Evolutionary conservation across 1,140 invertebrate species (phyloP), one percentile per base, ranked within the genome.

Genomic region (Periplaneta americana): DNA sequence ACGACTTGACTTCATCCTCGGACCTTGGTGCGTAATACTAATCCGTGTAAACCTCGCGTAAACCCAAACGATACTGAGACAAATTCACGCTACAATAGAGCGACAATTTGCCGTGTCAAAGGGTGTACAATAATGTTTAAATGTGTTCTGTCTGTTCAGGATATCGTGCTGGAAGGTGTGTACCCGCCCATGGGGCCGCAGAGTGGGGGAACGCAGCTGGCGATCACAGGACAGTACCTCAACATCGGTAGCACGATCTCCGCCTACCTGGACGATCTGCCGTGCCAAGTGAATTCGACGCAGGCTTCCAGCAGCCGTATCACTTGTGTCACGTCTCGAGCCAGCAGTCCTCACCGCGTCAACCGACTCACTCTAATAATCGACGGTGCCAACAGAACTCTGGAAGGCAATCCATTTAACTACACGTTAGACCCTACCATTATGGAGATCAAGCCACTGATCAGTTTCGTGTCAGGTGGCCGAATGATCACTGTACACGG

Each of bases 401-500:
- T 96, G 34, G 87, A 88, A 35, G 89, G 91, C 15, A 90, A 91
- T 85, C 93, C 97, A 28, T 99, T 96, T 85, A 95, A 95, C 84
- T 99, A 98, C 86, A 97, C 96, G 34, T 92, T 93, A 81, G 97
- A 99, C 90, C 98, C 98, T n/a, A 95, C 94, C 0, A 96, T 99
- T 79, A 94, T 96, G 92, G 95, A 97, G 89, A 96, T 97, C 37
- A 97, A 97, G 88, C 96, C 96, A 10, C 85, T 97, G 22, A 93
- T 93, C 83, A 97, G 95, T 87, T 97, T 97, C 89, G 93, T 92
- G 9, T 97, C 96, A 84, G 98, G 98, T 82, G 98, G 98, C 15
- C 92, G 97, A 81, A 95, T 97, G 90, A 94, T 99, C 39, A 97
- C 95, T 57, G 96, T 99, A 0, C 96, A 97, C 87, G 98, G 97